Conservation (phyloP, 2,888 invertebrate genomes). For the Amblyteles armatorius region DNA sequence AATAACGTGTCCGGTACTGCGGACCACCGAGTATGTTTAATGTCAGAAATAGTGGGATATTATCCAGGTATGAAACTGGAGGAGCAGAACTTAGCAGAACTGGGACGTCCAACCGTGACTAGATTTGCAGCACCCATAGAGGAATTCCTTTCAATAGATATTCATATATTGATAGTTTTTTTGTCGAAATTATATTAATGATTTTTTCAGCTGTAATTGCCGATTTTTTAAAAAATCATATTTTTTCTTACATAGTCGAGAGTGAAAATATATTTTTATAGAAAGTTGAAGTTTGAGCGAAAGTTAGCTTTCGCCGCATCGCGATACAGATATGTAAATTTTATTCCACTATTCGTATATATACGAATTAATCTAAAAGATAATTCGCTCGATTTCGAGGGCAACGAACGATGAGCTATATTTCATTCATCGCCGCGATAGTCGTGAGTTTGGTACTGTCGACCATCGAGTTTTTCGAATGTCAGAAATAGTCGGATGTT, state of each 20-base stretch:
- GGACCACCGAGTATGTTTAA: background rate
- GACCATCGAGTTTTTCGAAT: conserved; percentile 1
- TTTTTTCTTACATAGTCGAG: background rate
- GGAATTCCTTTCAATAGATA: conserved; percentile 53
- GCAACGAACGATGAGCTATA: background rate
- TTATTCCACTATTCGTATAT: background rate
- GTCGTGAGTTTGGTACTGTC: background rate
- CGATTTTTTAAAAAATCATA: no score
- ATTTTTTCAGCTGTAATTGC: no score
- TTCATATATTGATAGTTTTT: no score
- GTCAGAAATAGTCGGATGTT: conserved; percentile 16
- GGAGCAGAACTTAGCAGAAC: conserved; percentile 22
- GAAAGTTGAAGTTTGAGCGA: background rate
- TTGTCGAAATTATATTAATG: no score
- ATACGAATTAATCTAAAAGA: background rate
- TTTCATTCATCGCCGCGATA: background rate
- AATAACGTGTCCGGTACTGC: background rate
- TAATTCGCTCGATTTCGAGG: conserved; percentile 6
- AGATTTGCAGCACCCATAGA: conserved; percentile 76
- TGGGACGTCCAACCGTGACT: conserved; percentile 74
- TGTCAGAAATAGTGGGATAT: conserved; percentile 15
- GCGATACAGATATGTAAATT: background rate
- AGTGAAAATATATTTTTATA: no score
- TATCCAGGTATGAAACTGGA: background rate
- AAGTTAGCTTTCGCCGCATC: background rate